Evolutionary conservation across 2,888 invertebrate species (phyloP).

Genomic region (Agriopis leucophaearia): DNA sequence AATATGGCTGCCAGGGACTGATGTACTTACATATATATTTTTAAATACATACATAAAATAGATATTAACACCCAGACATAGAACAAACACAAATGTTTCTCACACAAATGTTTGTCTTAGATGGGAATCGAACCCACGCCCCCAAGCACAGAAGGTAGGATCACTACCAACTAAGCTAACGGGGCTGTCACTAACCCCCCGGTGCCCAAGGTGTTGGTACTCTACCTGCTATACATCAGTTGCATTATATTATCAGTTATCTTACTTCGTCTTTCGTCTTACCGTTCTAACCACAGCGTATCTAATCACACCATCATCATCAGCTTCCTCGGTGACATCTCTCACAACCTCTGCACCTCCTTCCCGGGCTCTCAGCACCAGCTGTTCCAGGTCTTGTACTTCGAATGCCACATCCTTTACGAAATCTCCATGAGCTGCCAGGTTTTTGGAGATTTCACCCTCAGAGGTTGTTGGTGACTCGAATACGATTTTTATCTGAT

Average conservation of each 20-base stretch:
- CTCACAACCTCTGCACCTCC: constrained; percentile 93
- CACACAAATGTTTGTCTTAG: no score
- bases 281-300: constrained; percentile 97
- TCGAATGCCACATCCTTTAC: constrained; percentile 98
- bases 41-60: no score
- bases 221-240: neutral
- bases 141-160: no score
- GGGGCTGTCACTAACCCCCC: no score
- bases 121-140: no score
- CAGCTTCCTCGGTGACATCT: constrained; percentile 95
- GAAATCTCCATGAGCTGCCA: constrained; percentile 96
- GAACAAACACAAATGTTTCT: no score
- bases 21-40: no score
- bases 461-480: constrained; percentile 92
- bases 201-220: no score
- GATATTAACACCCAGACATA: no score
- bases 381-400: constrained; percentile 95
- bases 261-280: no score
- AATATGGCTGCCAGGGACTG: no score
- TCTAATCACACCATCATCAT: constrained; percentile 92
- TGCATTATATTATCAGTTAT: neutral
- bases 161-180: no score
- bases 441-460: constrained; percentile 89
- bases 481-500: constrained; percentile 95
- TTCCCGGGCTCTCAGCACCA: constrained; percentile 92